phyloP scores from a whole-genome alignment of 2,797 vertebrate genomes.

The Chanos chanos region DNA sequence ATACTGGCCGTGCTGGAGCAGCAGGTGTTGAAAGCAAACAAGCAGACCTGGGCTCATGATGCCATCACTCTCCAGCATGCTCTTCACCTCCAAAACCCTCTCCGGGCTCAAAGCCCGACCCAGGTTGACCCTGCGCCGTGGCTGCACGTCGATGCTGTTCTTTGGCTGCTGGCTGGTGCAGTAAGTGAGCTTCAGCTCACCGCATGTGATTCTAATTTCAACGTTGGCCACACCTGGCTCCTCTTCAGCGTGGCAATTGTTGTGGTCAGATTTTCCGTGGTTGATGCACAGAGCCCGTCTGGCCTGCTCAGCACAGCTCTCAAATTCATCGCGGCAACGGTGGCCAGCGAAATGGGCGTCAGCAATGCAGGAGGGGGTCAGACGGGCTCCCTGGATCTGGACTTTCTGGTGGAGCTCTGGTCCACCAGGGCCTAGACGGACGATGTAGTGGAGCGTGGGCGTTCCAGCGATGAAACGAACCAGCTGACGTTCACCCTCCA shows the following conservation, averaged over 20 bases:
- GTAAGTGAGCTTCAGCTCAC: constrained; percentile 39
- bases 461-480: constrained; percentile 24
- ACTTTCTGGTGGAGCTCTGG: constrained; percentile 39
- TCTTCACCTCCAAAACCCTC: constrained; percentile 39
- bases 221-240: constrained; percentile 5
- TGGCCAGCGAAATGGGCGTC: constrained; percentile 43
- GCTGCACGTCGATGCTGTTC: constrained; percentile 22
- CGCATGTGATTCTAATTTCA: constrained; percentile 39
- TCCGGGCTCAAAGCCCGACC: constrained; percentile 25
- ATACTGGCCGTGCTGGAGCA: constrained; percentile 28
- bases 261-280: too few species aligned
- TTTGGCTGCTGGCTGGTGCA: constrained; percentile 32
- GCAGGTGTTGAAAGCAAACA: constrained; percentile 41
- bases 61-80: constrained; percentile 21
- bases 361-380: constrained; percentile 10
- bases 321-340: constrained; percentile 35
- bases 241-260: neutral
- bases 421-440: constrained; percentile 7
- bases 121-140: constrained; percentile 22
- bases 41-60: constrained; percentile 29
- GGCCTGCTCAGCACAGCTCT: constrained; percentile 38
- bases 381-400: constrained; percentile 9
- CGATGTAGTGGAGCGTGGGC: constrained; percentile 31
- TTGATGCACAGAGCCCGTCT: constrained; percentile 2
- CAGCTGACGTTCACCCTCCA: constrained; percentile 34